These are phyloP conservation scores for Pachyseris speciosa DNA, from an alignment of 64 coral and sea anemone species.

Conservation along the genomic window DNA sequence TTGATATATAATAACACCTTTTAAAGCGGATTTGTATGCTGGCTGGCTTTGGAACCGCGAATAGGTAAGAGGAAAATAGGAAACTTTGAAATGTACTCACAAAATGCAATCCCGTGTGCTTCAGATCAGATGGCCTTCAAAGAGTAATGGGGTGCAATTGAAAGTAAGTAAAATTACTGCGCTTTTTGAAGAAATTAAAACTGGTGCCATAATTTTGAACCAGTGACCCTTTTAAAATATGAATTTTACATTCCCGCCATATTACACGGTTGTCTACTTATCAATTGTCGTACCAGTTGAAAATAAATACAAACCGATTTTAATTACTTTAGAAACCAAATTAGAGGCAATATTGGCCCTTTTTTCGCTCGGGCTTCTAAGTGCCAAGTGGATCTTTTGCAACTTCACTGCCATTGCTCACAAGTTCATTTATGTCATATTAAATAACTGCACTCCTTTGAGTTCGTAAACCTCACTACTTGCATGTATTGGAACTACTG, in stretches of 20 bases:
- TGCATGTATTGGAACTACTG: neutral
- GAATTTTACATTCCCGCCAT: neutral
- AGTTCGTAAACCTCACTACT: neutral
- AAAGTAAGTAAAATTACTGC: neutral
- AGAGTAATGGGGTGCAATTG: neutral
- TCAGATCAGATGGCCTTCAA: neutral
- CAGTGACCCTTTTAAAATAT: neutral
- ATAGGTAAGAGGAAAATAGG: neutral
- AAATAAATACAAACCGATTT: neutral
- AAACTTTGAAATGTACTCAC: neutral
- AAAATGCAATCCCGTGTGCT: neutral
- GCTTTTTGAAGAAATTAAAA: neutral
- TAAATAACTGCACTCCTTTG: neutral
- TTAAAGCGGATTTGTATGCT: neutral
- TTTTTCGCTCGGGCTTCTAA: neutral
- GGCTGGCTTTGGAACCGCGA: neutral
- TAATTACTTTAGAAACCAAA: neutral
- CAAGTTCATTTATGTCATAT: neutral
- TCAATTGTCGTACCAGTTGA: neutral
- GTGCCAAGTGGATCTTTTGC: neutral
- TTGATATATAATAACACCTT: neutral
- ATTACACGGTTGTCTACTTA: neutral
- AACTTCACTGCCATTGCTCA: neutral
- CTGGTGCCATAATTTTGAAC: neutral
- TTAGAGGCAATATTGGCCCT: neutral